phyloP scores from a whole-genome alignment of 1,140 invertebrate species.

The Atta colombica region DNA sequence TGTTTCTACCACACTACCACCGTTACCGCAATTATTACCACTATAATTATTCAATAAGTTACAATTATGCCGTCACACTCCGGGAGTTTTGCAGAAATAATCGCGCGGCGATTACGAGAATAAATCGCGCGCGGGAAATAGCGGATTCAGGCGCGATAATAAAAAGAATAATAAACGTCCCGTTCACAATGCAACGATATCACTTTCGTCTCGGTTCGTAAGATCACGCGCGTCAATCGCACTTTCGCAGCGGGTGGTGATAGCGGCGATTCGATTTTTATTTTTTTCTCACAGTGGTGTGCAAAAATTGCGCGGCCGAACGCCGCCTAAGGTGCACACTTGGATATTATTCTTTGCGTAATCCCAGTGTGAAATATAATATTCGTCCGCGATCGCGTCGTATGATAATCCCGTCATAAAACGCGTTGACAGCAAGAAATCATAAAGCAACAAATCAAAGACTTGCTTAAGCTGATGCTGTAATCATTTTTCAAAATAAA shows the following conservation, averaged over 20 bases:
- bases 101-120: conserved; percentile 36
- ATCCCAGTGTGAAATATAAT: conserved; percentile 42
- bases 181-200: conserved; percentile 37
- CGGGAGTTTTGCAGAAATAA: conserved; percentile 34
- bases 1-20: not conserved
- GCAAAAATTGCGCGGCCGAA: conserved; percentile 37
- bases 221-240: conserved; percentile 50
- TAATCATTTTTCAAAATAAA: not conserved
- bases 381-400: conserved; percentile 44
- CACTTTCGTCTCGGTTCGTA: conserved; percentile 49
- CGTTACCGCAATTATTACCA: not conserved
- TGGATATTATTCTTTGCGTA: conserved; percentile 44
- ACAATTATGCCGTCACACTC: conserved; percentile 46
- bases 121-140: conserved; percentile 45
- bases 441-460: conserved; percentile 65
- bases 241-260: conserved; percentile 28
- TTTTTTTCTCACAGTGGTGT: conserved; percentile 9
- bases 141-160: conserved; percentile 49
- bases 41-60: conserved; percentile 60
- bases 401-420: conserved; percentile 48
- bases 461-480: not conserved
- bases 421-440: conserved; percentile 65
- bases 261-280: conserved; percentile 28
- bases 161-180: conserved; percentile 60
- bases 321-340: conserved; percentile 28